Conservation (phyloP, 2,797 vertebrate species). For the Platalea minor region DNA sequence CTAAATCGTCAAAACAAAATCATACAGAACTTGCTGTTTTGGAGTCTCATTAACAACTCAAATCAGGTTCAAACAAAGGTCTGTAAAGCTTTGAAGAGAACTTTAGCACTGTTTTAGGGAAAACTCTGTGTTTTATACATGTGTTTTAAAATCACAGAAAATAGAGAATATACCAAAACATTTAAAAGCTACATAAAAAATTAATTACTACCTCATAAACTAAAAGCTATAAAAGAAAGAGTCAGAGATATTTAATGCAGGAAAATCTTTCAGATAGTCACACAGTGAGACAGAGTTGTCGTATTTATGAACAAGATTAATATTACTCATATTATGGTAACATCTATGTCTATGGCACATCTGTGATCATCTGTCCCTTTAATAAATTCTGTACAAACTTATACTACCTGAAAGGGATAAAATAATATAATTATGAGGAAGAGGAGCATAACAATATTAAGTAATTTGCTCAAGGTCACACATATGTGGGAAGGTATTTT, state of each 20-base stretch:
- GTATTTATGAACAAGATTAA: neutral
- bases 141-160: neutral
- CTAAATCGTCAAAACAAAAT: neutral
- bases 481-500: neutral
- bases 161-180: neutral
- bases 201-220: neutral
- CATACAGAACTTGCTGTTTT: neutral
- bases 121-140: neutral
- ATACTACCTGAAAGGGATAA: neutral
- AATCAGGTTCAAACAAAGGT: neutral
- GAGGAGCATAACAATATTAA: neutral
- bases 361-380: neutral
- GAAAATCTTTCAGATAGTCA: neutral
- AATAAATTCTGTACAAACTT: neutral
- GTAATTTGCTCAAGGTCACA: neutral
- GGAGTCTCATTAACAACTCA: neutral
- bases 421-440: neutral
- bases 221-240: neutral
- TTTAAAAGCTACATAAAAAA: neutral
- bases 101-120: neutral
- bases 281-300: neutral
- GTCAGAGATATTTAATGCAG: neutral
- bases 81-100: neutral
- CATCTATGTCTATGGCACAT: neutral
- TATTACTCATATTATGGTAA: neutral